These are phyloP conservation scores for Hyposoter didymator DNA, from an alignment of 2,888 invertebrate species.

Conservation along the genomic window DNA sequence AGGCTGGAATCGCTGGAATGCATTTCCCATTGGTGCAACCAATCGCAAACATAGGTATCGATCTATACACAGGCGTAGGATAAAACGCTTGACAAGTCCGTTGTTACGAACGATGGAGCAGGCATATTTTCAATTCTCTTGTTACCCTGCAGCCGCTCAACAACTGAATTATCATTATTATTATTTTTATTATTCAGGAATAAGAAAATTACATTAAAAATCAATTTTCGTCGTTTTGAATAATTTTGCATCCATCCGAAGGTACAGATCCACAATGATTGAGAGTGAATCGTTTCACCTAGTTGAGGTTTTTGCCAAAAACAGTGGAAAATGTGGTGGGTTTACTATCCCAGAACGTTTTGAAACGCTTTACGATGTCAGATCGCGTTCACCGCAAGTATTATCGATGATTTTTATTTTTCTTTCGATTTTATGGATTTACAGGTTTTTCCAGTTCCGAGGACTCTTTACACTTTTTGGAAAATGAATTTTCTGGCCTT, in stretches of 20 bases:
- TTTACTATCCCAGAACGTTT: too few relatives aligned
- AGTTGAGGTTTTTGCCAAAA: neutral
- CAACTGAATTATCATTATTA: slow-evolving; percentile 61
- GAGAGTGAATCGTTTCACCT: neutral
- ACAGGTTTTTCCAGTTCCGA: too few relatives aligned
- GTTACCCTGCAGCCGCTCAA: slow-evolving; percentile 66
- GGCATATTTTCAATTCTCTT: slow-evolving; percentile 72
- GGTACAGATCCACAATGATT: neutral
- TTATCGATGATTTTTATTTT: too few relatives aligned
- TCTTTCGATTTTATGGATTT: too few relatives aligned
- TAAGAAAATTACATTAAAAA: slow-evolving; percentile 63
- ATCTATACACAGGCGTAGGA: slow-evolving; percentile 28
- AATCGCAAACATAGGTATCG: slow-evolving; percentile 18
- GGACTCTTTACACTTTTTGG: too few relatives aligned
- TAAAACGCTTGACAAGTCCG: slow-evolving; percentile 57
- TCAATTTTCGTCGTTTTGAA: slow-evolving; percentile 25
- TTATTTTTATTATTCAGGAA: slow-evolving; percentile 61
- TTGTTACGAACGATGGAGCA: slow-evolving; percentile 64
- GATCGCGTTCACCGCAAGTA: too few relatives aligned
- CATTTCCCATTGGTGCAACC: slow-evolving; percentile 63
- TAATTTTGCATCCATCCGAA: neutral
- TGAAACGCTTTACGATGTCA: too few relatives aligned
- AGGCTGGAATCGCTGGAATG: slow-evolving; percentile 54
- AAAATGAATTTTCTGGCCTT: too few relatives aligned
- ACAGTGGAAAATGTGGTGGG: too few relatives aligned